Base-by-base conservation (phyloP, 2,888 invertebrate species). In the Drosophila mimetica region DNA sequence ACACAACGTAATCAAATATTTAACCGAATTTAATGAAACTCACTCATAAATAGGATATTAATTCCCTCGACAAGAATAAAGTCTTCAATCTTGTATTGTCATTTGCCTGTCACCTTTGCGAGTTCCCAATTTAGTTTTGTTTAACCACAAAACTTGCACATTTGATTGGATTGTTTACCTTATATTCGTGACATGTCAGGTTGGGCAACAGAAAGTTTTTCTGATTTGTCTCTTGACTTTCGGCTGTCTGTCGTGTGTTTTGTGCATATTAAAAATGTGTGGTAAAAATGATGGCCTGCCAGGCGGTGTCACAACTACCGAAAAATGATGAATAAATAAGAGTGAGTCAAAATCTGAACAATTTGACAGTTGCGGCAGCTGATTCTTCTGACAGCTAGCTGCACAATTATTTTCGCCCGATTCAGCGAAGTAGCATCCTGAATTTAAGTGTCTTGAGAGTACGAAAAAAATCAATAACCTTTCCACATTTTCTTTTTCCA, bases 241-340 rank as follows among this genome's bases (percentile, higher is more conserved):
- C 50, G 47, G 67, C 50, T 37, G 60, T 14, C 47, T 69, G 69
- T 71, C 69, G 53, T 71, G 47, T 71, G 59, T 58, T 44, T 44
- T 70, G 58, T 51, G 58, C 44, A 57, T 67, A 73, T 60, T 71
- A 73, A 72, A 72, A 72, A 57, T 48, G 47, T 55, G 54, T 73
- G 42, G 52, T 51, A 53, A 42, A 61, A 66, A 59, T 84, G 76
- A 78, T 85, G 76, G 63, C 36, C 44, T 61, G 60, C 65, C 82
- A 72, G 54, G 37, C 66, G 41, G 37, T 76, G 82, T 73, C 81
- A 81, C 61, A 48, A 54, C 78, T 78, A 64, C 66, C 71, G 13
- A 65, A 77, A 78, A 70, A 69, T 75, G 79, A 74, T 79, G 75
- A 74, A 86, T 79, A 80, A 83, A 83, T 88, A 66, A 75, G 67